phyloP scores from a whole-genome alignment of 2,797 vertebrate genomes.

The Percopsis omiscomaycus region DNA sequence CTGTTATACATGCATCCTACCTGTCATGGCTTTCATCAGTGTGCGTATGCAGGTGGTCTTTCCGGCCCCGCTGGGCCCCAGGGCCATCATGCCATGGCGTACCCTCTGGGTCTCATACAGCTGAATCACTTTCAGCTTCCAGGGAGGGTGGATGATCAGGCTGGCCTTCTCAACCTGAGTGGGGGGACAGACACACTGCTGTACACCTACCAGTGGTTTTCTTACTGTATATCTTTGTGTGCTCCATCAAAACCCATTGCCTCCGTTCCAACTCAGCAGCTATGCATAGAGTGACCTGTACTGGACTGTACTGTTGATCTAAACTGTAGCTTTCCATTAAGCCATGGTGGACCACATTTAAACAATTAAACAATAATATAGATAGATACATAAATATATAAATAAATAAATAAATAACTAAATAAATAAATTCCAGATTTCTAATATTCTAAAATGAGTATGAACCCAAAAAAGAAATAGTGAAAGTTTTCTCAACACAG shows the following conservation, averaged over 20 bases:
- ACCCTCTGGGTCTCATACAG: conserved; percentile 93
- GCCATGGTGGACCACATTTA: too few relatives aligned
- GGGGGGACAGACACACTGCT: neutral
- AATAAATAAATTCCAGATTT: too few relatives aligned
- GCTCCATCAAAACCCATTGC: too few relatives aligned
- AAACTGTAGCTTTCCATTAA: too few relatives aligned
- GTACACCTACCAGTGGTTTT: too few relatives aligned
- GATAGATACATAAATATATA: too few relatives aligned
- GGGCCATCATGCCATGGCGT: conserved; percentile 94
- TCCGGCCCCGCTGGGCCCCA: conserved; percentile 94
- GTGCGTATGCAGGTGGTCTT: conserved; percentile 93
- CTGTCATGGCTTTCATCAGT: conserved; percentile 93
- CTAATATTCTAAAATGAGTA: conserved; percentile 29
- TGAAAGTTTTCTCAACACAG: neutral
- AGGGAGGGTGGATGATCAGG: conserved; percentile 90
- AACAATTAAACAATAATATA: too few relatives aligned
- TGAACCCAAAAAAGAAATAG: conserved; percentile 44
- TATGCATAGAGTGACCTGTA: too few relatives aligned
- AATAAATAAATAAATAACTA: too few relatives aligned
- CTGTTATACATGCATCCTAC: conserved; percentile 58
- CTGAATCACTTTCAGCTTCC: conserved; percentile 96
- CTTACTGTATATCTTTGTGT: too few relatives aligned
- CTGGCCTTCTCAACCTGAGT: conserved; percentile 86
- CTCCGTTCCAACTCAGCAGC: too few relatives aligned
- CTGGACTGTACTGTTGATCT: too few relatives aligned